These are phyloP conservation scores for Crax fasciolata DNA, from an alignment of 2,797 vertebrate genomes.

Conservation along the genomic window DNA sequence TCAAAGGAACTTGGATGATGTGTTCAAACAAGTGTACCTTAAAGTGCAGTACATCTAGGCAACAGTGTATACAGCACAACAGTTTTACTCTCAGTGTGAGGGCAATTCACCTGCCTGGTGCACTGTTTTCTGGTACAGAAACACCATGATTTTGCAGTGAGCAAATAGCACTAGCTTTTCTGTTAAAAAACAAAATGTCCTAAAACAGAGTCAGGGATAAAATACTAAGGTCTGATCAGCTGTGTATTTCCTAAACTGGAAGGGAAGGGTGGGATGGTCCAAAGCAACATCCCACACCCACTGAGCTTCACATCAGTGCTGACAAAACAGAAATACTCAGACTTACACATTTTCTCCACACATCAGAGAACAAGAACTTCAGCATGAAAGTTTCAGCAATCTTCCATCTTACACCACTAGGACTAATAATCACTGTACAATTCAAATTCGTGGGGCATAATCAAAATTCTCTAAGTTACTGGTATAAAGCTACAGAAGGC, in stretches of 20 bases:
- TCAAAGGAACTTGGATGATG: not conserved
- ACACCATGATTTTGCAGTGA: not conserved
- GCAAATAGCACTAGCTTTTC: not conserved
- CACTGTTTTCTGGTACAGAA: not conserved
- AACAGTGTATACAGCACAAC: accelerated
- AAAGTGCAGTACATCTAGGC: not conserved
- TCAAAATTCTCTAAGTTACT: not conserved
- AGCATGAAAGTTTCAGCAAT: not conserved
- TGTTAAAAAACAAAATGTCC: not conserved
- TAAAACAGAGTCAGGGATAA: not conserved
- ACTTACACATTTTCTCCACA: not conserved
- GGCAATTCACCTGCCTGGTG: not conserved
- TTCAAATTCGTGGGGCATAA: not conserved
- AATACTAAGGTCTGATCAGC: not conserved
- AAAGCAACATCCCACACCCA: not conserved
- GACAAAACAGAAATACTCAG: not conserved
- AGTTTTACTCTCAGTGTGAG: not conserved
- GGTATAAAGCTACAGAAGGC: not conserved
- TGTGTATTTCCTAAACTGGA: not conserved
- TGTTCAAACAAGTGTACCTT: not conserved
- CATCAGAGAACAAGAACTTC: not conserved
- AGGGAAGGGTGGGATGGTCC: accelerated
- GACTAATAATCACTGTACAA: not conserved
- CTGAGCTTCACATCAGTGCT: not conserved
- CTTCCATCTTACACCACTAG: not conserved